Base-by-base conservation (phyloP, 2,888 invertebrate genomes). In the Dromius quadrimaculatus region DNA sequence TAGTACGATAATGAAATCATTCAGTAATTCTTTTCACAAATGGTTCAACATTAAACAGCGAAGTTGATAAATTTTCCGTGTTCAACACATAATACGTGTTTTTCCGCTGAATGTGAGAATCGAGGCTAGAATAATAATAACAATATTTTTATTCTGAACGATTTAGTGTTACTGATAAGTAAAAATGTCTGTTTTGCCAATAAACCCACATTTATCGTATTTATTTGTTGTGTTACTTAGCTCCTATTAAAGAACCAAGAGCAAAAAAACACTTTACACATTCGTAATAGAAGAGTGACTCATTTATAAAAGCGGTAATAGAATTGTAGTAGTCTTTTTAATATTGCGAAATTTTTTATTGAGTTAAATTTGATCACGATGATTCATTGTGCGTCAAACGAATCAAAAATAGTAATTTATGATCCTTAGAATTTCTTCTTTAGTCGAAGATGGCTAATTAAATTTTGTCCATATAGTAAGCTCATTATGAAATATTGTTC, bases 311-410 rank as follows among this genome's bases (percentile, higher is more conserved):
- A 15, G 11, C 15, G 15, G 13, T 11, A 1, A 54, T 32, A 54
- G 50, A 32, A 15, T 28, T 23, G 50, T 28, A 28, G 28, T 54
- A 54, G 23, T 5, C 13, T 23, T 28, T 54, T 23, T 23, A 54
- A 54, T 54, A 28, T 54, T 54, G 28, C 5, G 50, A 54, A 54
- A 54, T 54, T 54, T 54, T 54, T 54, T 54, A 54, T 54, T 54
- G 28, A 54, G 17, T 54, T 54, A 28, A 54, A 54, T 17, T 54
- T 54, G 43, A 17, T 43, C 4, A 43, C 19, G 50, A 28, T 54
- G 50, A 54, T 54, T 54, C 50, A 54, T 28, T 41, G 15, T 15
- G 6, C 15, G 11, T 41, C 15, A 15, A 41, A n/a, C n/a, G n/a
- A n/a, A n/a, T n/a, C n/a, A n/a, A n/a, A n/a, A n/a, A n/a, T n/a